Base-by-base conservation (phyloP, 1,140 invertebrate genomes). In the Cyclina sinensis region DNA sequence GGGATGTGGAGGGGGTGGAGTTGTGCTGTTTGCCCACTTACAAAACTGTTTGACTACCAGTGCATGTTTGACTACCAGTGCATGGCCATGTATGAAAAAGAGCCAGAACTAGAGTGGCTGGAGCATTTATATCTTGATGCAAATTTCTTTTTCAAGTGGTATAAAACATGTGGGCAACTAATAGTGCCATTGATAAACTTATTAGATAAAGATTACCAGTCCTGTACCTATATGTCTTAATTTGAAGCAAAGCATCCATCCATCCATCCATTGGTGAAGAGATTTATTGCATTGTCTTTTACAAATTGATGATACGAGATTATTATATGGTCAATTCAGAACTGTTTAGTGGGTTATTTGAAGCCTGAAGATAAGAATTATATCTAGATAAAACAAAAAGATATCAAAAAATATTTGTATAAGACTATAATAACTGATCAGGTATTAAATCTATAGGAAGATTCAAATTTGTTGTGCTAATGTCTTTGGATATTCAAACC, bases 361-460 rank as follows among this genome's bases (percentile, higher is more conserved):
- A 62, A 62, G 24, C 57, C 7, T 14, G 5, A 18, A 37, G 65
- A 70, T 70, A 70, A 39, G 65, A 70, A 0, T 35, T 70, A 1
- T n/a, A 70, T 70, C 35, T 21, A 70, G 74, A 78, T 78, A 51
- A 78, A 78, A 78, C 74, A 78, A 78, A 35, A 54, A 78, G 74
- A 78, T 78, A 78, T 78, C 32, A 54, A 54, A n/a, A 39, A 51
- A 57, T 16, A 54, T 54, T 78, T 30, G 74, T 30, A 39, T 51
- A 30, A 51, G 30, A 51, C 46, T 30, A 78, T 51, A 54, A 21
- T 30, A 32, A 4, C 35, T 18, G 12, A 78, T 78, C 74, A 78
- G 43, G 74, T 78, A 78, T 78, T 48, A 78, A 37, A 78, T 78
- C 74, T 78, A 78, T 27, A 78, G 4, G 27, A 14, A 78, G 0